Evolutionary conservation across 2,888 invertebrate genomes (phyloP).

Genomic region (Kryphioiulus occultus): DNA sequence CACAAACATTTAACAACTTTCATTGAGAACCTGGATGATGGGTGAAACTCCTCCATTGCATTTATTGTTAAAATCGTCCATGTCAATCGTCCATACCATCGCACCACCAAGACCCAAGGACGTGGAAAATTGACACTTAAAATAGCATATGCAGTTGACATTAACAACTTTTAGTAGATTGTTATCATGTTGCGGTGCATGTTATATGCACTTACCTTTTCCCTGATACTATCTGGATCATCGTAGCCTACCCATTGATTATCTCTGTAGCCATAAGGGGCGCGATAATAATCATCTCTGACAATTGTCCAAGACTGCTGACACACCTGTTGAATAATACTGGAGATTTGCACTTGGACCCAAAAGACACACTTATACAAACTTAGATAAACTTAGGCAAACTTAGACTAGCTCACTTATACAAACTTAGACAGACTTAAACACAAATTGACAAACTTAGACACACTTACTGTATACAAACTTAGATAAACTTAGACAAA

Average conservation of each 20-base stretch:
- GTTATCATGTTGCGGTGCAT: too few relatives aligned
- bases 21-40: slow-evolving; percentile 11
- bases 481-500: too few relatives aligned
- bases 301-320: slow-evolving; percentile 48
- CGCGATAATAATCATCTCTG: slow-evolving; percentile 61
- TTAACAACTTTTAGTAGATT: neutral
- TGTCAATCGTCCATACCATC: slow-evolving; percentile 53
- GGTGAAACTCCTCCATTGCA: slow-evolving; percentile 45
- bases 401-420: too few relatives aligned
- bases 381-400: too few relatives aligned
- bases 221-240: slow-evolving; percentile 74
- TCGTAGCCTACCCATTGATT: slow-evolving; percentile 75
- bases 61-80: slow-evolving; percentile 52
- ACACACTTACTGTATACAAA: too few relatives aligned
- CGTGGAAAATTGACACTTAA: slow-evolving; percentile 46
- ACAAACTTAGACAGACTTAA: too few relatives aligned
- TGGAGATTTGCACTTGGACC: too few relatives aligned
- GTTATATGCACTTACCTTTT: slow-evolving; percentile 73
- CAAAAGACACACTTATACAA: too few relatives aligned
- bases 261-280: slow-evolving; percentile 68
- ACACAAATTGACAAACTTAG: too few relatives aligned
- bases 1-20: neutral
- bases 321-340: slow-evolving; percentile 46
- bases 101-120: slow-evolving; percentile 51
- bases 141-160: neutral